Percentiles rank a stretch among this genome's conserved stretches.
Conservation (phyloP, 1,140 invertebrate species). For the Euura saliciscinereae region DNA sequence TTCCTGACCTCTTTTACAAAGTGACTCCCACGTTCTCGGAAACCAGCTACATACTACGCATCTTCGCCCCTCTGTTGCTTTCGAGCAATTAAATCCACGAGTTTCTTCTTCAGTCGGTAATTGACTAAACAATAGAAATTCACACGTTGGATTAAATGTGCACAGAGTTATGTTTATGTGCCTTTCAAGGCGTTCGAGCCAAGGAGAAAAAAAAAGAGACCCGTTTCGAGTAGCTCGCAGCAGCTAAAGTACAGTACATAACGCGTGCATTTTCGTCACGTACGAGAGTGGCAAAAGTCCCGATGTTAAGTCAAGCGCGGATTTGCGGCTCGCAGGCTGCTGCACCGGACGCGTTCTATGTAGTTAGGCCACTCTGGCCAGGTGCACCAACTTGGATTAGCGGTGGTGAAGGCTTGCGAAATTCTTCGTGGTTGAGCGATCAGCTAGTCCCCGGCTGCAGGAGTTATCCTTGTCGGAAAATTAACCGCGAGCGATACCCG, state of each 20-base stretch:
- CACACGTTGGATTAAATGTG: no score
- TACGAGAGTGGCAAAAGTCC: neutral
- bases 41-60: neutral
- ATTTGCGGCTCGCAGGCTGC: neutral
- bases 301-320: constrained; percentile 1
- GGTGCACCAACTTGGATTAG: neutral
- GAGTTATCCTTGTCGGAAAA: neutral
- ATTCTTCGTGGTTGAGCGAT: constrained; percentile 1
- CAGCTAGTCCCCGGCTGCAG: neutral
- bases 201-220: no score
- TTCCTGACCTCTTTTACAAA: neutral
- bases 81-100: neutral
- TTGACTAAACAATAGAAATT: no score
- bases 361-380: no score
- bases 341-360: no score
- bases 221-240: no score
- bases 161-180: no score
- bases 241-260: neutral
- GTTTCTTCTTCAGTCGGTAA: no score
- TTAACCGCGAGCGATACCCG: neutral
- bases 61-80: neutral
- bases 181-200: no score
- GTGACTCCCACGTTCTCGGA: neutral
- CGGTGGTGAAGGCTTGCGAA: neutral
- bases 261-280: neutral